Percentiles rank a stretch among this genome's conserved stretches.
These are phyloP conservation scores for Ceraclea dissimilis DNA, from an alignment of 2,888 invertebrate species.

Conservation along the genomic window DNA sequence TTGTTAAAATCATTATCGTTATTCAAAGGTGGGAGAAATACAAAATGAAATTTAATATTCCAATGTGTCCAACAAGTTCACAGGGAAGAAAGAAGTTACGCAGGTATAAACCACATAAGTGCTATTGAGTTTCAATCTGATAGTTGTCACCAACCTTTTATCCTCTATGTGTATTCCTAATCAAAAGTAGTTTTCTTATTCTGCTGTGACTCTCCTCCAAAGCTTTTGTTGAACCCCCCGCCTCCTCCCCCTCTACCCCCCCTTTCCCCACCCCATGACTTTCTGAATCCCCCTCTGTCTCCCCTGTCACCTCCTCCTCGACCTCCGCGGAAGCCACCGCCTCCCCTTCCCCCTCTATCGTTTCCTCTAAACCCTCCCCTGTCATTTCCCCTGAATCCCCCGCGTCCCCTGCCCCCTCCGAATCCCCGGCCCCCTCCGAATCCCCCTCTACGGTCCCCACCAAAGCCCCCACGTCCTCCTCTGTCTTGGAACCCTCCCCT, in stretches of 20 bases:
- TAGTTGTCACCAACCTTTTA: neutral
- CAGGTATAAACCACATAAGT: too few relatives aligned
- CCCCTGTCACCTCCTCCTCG: slow-evolving; percentile 28
- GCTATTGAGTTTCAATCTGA: too few relatives aligned
- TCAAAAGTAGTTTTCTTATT: slow-evolving; percentile 74
- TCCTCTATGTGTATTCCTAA: slow-evolving; percentile 13
- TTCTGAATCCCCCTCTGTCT: slow-evolving; percentile 33
- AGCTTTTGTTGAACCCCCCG: slow-evolving; percentile 52
- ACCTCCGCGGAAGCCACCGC: slow-evolving; percentile 29
- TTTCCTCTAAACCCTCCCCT: slow-evolving; percentile 27
- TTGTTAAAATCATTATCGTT: too few relatives aligned
- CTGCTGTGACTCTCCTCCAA: slow-evolving; percentile 48
- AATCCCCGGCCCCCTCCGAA: slow-evolving; percentile 31
- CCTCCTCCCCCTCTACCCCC: slow-evolving; percentile 41
- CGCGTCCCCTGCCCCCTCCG: slow-evolving; percentile 31
- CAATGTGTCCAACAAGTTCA: too few relatives aligned
- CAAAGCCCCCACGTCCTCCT: slow-evolving; percentile 29
- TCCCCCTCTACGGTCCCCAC: slow-evolving; percentile 30
- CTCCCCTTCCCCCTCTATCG: slow-evolving; percentile 30
- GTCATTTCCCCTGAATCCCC: slow-evolving; percentile 26
- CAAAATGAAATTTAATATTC: too few relatives aligned
- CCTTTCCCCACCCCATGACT: slow-evolving; percentile 42
- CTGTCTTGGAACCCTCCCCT: slow-evolving; percentile 30
- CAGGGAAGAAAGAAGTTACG: too few relatives aligned
- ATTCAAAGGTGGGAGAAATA: too few relatives aligned